Evolutionary conservation across 2,888 invertebrate species (phyloP).

Genomic region (Eilema sororculum): DNA sequence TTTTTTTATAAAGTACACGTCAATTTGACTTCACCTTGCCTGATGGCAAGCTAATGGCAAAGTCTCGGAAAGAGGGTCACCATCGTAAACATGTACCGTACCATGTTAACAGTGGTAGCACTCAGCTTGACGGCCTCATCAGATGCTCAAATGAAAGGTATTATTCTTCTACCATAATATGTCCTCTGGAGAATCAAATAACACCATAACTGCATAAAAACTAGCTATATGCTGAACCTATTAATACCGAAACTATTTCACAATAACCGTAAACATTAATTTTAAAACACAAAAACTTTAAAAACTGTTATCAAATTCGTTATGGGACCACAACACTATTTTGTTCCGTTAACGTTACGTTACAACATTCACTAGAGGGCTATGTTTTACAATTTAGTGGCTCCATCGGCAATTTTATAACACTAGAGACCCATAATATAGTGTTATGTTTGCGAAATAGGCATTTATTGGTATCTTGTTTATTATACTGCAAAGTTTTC

Average conservation of each 20-base stretch:
- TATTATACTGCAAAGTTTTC: constrained; percentile 41
- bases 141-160: no score
- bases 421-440: constrained; percentile 38
- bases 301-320: constrained; percentile 25
- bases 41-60: no score
- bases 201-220: no score
- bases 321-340: constrained; percentile 23
- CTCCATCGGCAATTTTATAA: constrained; percentile 42
- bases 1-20: no score
- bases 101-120: no score
- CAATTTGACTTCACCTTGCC: no score
- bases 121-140: no score
- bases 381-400: constrained; percentile 34
- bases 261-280: background rate
- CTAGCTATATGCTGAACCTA: background rate
- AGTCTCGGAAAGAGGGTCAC: no score
- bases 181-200: no score
- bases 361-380: constrained; percentile 32
- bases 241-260: background rate
- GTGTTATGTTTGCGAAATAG: constrained; percentile 44
- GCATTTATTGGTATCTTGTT: constrained; percentile 43
- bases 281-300: constrained; percentile 3
- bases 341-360: constrained; percentile 28
- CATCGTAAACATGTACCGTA: no score
- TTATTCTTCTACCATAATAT: no score